A percentile compares a stretch with the other conserved stretches of the same genome.
Conservation (phyloP, 2,888 invertebrate species). For the Petrolisthes manimaculis region DNA sequence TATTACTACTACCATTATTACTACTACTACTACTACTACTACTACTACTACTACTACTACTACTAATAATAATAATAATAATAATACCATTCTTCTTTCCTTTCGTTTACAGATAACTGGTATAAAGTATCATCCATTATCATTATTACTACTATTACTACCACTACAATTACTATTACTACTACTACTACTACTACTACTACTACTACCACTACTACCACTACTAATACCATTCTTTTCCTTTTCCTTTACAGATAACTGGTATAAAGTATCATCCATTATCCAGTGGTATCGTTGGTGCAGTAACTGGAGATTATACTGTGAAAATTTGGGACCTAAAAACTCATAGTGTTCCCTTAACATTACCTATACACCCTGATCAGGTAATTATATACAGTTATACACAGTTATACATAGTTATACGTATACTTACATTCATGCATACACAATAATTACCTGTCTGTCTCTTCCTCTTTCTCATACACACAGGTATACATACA, state of each 20-base stretch:
- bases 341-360: slow-evolving; percentile 42
- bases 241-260: background rate
- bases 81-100: background rate
- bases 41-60: slow-evolving; percentile 15
- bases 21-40: slow-evolving; percentile 11
- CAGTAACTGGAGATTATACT: slow-evolving; percentile 91
- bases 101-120: too few species aligned
- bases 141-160: slow-evolving; percentile 10
- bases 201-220: background rate
- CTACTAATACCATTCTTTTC: background rate
- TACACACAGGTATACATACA: too few species aligned
- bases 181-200: slow-evolving; percentile 20
- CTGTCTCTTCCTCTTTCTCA: too few species aligned
- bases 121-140: too few species aligned
- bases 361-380: slow-evolving; percentile 76
- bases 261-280: slow-evolving; percentile 87
- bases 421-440: too few species aligned
- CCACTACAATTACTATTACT: background rate
- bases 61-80: background rate
- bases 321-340: slow-evolving; percentile 88
- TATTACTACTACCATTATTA: slow-evolving; percentile 2
- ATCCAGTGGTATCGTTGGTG: slow-evolving; percentile 86
- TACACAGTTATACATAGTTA: too few species aligned
- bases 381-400: slow-evolving; percentile 73
- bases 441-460: too few species aligned